A percentile compares a stretch with the other conserved stretches of the same genome.
Evolutionary conservation across 2,888 invertebrate species (phyloP).

Genomic region (Hypomecis atomaria): DNA sequence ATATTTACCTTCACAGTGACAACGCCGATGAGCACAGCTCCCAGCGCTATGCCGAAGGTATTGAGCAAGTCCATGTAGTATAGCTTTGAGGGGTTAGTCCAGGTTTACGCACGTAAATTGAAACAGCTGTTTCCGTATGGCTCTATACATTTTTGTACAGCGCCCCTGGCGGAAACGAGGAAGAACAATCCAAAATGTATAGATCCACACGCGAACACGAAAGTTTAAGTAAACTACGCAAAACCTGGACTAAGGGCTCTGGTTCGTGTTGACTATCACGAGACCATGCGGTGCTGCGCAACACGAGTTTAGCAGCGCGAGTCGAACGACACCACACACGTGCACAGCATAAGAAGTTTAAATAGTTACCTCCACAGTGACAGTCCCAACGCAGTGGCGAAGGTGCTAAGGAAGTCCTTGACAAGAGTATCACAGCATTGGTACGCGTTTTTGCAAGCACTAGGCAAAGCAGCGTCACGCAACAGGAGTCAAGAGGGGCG

Average conservation of each 20-base stretch:
- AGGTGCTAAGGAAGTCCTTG: slow-evolving; percentile 68
- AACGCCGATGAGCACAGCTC: slow-evolving; percentile 86
- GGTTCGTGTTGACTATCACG: slow-evolving; percentile 54
- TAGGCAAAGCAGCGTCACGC: slow-evolving; percentile 61
- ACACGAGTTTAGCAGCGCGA: slow-evolving; percentile 68
- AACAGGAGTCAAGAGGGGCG: slow-evolving; percentile 74
- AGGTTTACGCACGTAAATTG: too few relatives aligned
- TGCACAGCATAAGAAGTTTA: neutral
- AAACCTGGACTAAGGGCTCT: too few relatives aligned
- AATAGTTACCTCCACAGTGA: slow-evolving; percentile 85
- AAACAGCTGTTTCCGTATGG: too few relatives aligned
- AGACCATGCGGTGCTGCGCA: slow-evolving; percentile 67
- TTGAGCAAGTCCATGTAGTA: slow-evolving; percentile 67
- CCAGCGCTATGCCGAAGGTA: slow-evolving; percentile 81
- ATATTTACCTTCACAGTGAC: slow-evolving; percentile 86
- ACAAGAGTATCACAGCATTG: slow-evolving; percentile 77
- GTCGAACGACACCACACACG: slow-evolving; percentile 46
- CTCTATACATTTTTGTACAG: too few relatives aligned
- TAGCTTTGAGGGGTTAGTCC: too few relatives aligned
- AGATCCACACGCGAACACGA: too few relatives aligned
- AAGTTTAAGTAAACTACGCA: too few relatives aligned
- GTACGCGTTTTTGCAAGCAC: slow-evolving; percentile 59
- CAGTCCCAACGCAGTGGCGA: slow-evolving; percentile 84
- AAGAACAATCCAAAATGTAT: too few relatives aligned
- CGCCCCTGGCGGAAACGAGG: too few relatives aligned